Percentiles rank a stretch among this genome's conserved stretches.
Evolutionary conservation across 2,113 vertebrate genomes (phyloP).

Genomic region (Scytalopus superciliaris): DNA sequence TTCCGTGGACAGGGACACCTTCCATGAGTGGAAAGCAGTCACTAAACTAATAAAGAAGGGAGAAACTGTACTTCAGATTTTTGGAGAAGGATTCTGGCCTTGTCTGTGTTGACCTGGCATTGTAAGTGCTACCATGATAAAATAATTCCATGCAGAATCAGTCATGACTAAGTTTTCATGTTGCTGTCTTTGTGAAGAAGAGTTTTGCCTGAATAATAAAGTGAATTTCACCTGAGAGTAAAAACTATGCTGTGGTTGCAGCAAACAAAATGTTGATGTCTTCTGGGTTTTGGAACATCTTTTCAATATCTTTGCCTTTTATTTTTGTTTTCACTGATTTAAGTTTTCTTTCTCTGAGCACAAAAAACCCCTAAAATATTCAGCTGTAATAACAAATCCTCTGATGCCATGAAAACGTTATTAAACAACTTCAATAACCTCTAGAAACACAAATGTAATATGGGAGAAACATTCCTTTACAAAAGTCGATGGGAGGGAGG

Average conservation of each 20-base stretch:
- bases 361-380: not conserved
- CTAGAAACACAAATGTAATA: constrained; percentile 12
- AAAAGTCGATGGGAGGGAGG: not conserved
- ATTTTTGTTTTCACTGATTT: not conserved
- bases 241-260: not conserved
- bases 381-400: not conserved
- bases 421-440: constrained; percentile 13
- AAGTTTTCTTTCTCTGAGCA: not conserved
- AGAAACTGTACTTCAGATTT: not conserved
- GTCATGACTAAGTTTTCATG: fast-evolving
- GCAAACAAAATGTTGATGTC: not conserved
- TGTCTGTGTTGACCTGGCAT: not conserved
- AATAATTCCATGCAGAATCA: not conserved
- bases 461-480: not conserved
- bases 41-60: not conserved
- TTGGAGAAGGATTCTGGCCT: not conserved
- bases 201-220: not conserved
- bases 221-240: not conserved
- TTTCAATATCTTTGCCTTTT: not conserved
- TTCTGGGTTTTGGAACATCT: not conserved
- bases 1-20: not conserved
- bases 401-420: not conserved
- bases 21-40: not conserved
- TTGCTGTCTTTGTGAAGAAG: not conserved
- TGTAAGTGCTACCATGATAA: fast-evolving